Percentiles rank a stretch among this genome's conserved stretches.
Conservation (phyloP, 2,888 invertebrate genomes). For the Ernsta delagoae region DNA sequence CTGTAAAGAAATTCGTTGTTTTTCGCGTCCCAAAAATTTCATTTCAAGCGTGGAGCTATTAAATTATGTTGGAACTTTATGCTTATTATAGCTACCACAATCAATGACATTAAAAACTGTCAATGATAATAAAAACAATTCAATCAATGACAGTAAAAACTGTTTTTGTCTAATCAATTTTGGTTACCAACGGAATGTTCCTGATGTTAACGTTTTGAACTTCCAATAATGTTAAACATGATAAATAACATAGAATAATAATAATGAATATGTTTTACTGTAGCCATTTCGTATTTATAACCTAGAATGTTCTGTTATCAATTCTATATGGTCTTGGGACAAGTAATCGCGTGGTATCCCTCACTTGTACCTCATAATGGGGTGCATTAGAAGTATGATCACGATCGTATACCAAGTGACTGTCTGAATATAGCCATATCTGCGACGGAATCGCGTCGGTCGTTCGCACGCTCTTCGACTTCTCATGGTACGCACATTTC, state of each 20-base stretch:
- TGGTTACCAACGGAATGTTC: too few relatives aligned
- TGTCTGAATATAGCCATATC: conserved; percentile 59
- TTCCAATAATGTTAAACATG: not conserved
- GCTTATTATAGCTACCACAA: too few relatives aligned
- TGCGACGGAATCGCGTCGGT: conserved; percentile 46
- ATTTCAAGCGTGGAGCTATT: too few relatives aligned
- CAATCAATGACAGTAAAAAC: too few relatives aligned
- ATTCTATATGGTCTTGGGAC: conserved; percentile 6
- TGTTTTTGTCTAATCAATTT: too few relatives aligned
- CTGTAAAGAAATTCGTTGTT: conserved; percentile 19
- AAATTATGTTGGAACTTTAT: too few relatives aligned
- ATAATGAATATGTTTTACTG: too few relatives aligned
- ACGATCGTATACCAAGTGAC: conserved; percentile 55
- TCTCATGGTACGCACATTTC: conserved; percentile 19
- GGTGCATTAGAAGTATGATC: conserved; percentile 64
- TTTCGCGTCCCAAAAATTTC: not conserved
- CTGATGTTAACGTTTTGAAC: not conserved
- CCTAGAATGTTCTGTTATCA: not conserved
- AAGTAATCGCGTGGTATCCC: conserved; percentile 38
- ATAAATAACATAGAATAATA: too few relatives aligned
- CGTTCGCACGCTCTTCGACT: conserved; percentile 47
- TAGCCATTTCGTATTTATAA: not conserved
- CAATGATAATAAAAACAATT: too few relatives aligned
- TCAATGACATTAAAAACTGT: too few relatives aligned
- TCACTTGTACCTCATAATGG: conserved; percentile 41